These are phyloP conservation scores for Tangara arthus DNA, from an alignment of 2,797 vertebrate genomes.

Conservation along the genomic window DNA sequence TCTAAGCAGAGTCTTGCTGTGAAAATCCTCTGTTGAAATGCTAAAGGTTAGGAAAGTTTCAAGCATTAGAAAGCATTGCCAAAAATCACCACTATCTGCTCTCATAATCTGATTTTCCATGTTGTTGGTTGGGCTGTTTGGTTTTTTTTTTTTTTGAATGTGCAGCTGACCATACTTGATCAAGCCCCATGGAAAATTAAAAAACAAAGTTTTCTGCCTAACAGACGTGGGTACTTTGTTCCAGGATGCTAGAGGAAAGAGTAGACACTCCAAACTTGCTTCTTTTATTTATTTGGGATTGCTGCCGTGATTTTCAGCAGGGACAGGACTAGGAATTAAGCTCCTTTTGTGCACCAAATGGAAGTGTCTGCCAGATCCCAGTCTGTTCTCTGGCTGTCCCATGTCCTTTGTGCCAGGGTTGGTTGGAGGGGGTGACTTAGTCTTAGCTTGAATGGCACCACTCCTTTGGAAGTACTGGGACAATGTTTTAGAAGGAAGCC, in stretches of 20 bases:
- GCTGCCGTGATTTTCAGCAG: neutral
- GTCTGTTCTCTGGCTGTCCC: neutral
- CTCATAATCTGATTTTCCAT: neutral
- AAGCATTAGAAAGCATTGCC: neutral
- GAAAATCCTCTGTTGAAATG: constrained; percentile 1
- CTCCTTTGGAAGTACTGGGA: neutral
- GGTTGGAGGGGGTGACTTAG: neutral
- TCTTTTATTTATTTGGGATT: neutral
- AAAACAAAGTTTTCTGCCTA: neutral
- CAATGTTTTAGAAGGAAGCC: neutral
- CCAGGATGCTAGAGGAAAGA: neutral
- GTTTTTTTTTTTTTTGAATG: neutral
- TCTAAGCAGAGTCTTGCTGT: neutral
- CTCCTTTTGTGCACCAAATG: neutral
- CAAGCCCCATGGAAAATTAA: neutral
- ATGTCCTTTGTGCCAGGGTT: neutral
- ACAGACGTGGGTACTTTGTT: neutral
- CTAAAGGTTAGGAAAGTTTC: neutral
- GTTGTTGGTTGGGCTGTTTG: neutral
- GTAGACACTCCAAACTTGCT: neutral
- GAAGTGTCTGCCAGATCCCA: neutral
- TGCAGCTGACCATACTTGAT: neutral
- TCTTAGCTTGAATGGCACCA: neutral
- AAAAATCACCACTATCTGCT: neutral
- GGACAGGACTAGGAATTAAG: neutral